Base-by-base conservation (phyloP, 2,113 vertebrate genomes). In the Myotis yumanensis region DNA sequence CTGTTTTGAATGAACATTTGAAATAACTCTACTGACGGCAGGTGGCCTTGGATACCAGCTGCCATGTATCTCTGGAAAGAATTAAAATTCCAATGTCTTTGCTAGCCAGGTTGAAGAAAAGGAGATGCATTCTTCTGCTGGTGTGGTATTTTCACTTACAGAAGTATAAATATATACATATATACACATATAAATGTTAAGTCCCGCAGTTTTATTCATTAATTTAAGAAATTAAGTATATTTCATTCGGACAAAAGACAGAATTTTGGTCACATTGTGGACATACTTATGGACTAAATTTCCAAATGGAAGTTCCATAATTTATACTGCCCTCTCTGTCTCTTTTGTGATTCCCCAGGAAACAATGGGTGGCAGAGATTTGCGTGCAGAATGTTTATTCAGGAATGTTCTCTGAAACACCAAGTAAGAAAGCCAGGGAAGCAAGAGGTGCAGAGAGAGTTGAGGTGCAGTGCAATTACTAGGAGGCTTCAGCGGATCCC, bases 61-160 rank as follows among this genome's bases (percentile, higher is more conserved):
- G 59, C 62, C 23, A 6, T 89, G 52, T 77, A 66, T 86, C 90
- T 96, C 75, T 89, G 84, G 82, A 69, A 93, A 89, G 68, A 94
- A 88, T 64, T 73, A 72, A 91, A 91, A 91, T 83, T 91, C 68
- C 25, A 77, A 0, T 77, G 52, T 32, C 87, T 90, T 77, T 89
- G 69, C 40, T 91, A 86, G 43, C 62, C 43, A 66, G 43, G 15
- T 82, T 95, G 91, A 86, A 64, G 62, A 72, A 40, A 30, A 52
- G 25, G 62, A 77, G 80, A 86, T 52, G 52, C 9, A 7, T 64
- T 75, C 57, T 85, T 88, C 35, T 18, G 7, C 48, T 66, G 4
- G 1, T 68, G 7, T 73, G 20, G 11, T n/a, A 59, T 83, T 86
- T 89, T 68, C 77, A 57, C 30, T 66, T 80, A 22, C 23, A 40